phyloP scores from a whole-genome alignment of 2,797 vertebrate genomes.

The Galago senegalensis region DNA sequence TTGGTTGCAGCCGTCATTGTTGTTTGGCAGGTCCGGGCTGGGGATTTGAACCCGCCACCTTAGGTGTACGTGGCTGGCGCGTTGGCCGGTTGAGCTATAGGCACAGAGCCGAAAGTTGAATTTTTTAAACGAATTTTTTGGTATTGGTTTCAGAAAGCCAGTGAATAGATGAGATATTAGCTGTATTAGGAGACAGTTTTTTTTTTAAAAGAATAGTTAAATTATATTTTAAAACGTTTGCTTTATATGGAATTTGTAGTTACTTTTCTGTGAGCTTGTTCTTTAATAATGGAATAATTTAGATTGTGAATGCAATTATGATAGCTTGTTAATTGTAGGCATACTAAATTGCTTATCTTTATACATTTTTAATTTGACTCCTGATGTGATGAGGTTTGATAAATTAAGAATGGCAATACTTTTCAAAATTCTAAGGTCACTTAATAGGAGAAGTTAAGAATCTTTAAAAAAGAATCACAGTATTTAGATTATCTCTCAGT shows the following conservation, averaged over 20 bases:
- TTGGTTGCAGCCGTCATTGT: too few relatives aligned
- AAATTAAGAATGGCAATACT: constrained; percentile 24
- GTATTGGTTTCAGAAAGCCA: background rate
- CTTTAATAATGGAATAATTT: background rate
- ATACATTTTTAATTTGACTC: constrained; percentile 34
- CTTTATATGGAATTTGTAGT: background rate
- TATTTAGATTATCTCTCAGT: constrained; percentile 36
- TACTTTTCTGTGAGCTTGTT: background rate
- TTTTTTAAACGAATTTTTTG: background rate
- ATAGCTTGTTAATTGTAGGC: constrained; percentile 58
- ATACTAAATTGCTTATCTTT: constrained; percentile 42
- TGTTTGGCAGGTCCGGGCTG: too few relatives aligned
- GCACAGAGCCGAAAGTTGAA: too few relatives aligned
- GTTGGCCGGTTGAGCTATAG: too few relatives aligned
- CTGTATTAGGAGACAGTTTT: constrained; percentile 26
- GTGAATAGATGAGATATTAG: background rate
- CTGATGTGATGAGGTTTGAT: constrained; percentile 26
- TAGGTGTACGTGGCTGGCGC: too few relatives aligned
- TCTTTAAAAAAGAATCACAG: background rate
- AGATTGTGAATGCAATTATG: background rate
- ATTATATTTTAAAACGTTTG: constrained; percentile 47
- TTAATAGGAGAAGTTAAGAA: constrained; percentile 32
- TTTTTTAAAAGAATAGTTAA: background rate
- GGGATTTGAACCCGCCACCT: too few relatives aligned
- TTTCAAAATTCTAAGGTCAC: constrained; percentile 38